Percentiles rank a stretch among this genome's conserved stretches.
These are phyloP conservation scores for Stenolophus ochropezus DNA, from an alignment of 2,888 invertebrate genomes.

Conservation along the genomic window DNA sequence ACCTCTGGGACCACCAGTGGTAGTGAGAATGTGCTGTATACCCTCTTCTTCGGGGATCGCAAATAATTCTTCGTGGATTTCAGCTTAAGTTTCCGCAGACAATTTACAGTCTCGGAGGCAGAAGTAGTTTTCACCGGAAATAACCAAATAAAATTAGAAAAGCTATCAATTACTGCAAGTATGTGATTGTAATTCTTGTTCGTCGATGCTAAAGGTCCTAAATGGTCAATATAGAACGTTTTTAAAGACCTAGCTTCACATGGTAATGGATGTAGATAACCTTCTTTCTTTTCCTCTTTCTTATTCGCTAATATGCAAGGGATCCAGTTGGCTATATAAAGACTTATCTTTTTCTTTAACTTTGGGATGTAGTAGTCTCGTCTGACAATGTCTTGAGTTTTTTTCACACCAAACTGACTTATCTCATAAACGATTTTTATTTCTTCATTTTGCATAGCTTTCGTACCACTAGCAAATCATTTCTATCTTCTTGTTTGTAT, in stretches of 20 bases:
- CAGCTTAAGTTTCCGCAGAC: background rate
- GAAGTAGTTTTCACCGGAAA: constrained; percentile 16
- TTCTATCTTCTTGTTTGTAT: no score
- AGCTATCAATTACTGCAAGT: constrained; percentile 46
- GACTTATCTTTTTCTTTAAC: background rate
- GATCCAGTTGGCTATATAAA: constrained; percentile 10
- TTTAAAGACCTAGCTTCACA: constrained; percentile 12
- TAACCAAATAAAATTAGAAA: constrained; percentile 39
- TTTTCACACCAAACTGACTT: background rate
- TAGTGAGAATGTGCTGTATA: background rate
- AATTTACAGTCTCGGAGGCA: background rate
- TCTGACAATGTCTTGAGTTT: background rate
- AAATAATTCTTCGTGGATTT: no score
- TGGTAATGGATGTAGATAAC: constrained; percentile 7
- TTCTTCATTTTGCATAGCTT: no score
- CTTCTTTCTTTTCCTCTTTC: constrained; percentile 11
- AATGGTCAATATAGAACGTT: constrained; percentile 1
- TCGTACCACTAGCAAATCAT: no score
- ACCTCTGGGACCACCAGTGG: constrained; percentile 15
- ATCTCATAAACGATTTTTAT: background rate
- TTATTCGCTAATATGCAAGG: background rate
- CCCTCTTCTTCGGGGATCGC: constrained; percentile 2
- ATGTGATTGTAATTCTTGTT: constrained; percentile 35
- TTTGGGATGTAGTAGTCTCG: background rate
- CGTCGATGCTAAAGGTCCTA: constrained; percentile 36